A percentile compares a stretch with the other conserved stretches of the same genome.
Evolutionary conservation across 2,888 invertebrate species (phyloP).

Genomic region (Drosophila subquinaria): DNA sequence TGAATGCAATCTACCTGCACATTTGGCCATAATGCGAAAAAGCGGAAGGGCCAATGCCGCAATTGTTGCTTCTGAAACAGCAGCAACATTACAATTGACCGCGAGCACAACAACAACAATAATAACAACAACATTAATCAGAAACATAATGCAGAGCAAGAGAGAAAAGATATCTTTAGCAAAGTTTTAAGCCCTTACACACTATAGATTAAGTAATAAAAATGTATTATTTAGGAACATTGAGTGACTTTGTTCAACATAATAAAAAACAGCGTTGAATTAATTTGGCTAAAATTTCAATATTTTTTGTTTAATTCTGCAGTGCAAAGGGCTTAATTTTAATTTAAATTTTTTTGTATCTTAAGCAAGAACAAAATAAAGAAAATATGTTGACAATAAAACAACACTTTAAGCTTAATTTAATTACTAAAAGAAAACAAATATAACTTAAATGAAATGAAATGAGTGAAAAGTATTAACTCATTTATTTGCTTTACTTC

Average conservation of each 20-base stretch:
- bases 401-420: no score
- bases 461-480: conserved; percentile 12
- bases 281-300: no score
- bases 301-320: no score
- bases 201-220: no score
- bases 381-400: no score
- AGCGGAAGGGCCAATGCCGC: conserved; percentile 46
- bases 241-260: no score
- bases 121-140: conserved; percentile 23
- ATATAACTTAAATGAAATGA: background rate
- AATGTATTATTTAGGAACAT: no score
- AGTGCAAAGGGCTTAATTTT: no score
- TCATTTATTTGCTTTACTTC: conserved; percentile 16
- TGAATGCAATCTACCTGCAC: conserved; percentile 74
- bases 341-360: no score
- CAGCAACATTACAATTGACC: conserved; percentile 31
- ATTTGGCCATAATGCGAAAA: conserved; percentile 56
- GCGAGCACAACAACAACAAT: conserved; percentile 28
- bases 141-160: conserved; percentile 12
- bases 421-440: conserved; percentile 1
- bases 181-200: no score
- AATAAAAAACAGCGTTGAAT: no score
- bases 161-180: background rate
- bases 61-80: conserved; percentile 30
- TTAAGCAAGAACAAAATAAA: no score